Evolutionary conservation across 2,797 vertebrate genomes (phyloP), one percentile per base, ranked within the genome.

Genomic region (Amniataba percoides): DNA sequence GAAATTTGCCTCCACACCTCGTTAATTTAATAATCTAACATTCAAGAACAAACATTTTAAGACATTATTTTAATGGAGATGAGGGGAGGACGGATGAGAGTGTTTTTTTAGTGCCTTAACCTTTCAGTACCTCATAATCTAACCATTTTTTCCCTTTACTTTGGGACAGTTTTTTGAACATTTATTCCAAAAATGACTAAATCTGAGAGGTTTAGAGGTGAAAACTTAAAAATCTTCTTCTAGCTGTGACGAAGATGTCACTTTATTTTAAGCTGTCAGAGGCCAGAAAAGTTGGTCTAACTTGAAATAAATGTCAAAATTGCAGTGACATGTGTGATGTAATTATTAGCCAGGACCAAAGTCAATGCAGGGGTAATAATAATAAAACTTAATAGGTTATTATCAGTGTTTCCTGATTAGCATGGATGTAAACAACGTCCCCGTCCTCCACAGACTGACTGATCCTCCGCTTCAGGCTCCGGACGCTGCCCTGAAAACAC

Each of bases 401-500:
- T n/a, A n/a, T n/a, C n/a, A n/a, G n/a, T n/a, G n/a, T n/a, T n/a
- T n/a, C n/a, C n/a, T n/a, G n/a, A n/a, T 31, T 5, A 31, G 27
- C 5, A 31, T 21, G 60, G 49, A 52, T 58, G 49, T 67, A 77
- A 79, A 76, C 70, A 21, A 79, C 52, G 25, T 14, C 36, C 23
- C 36, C 7, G 1, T 56, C 57, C 25, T 71, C 69, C 59, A 52
- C 49, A 45, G 55, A 61, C 16, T 9, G 48, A 63, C 49, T 8
- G 69, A 66, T 60, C 68, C 71, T 71, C 18, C 55, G 69, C 73
- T 40, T 51, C 18, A 61, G 58, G 36, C 71, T 72, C 16, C 69
- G 71, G 75, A 75, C 14, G 15, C 71, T 87, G 84, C 74, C 85
- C 87, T 90, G 58, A 36, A 88, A 88, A 90, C 87, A 90, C 78